Percentiles rank a stretch among this genome's conserved stretches.
These are phyloP conservation scores for Copsychus sechellarum DNA, from an alignment of 2,113 vertebrate genomes.

Conservation along the genomic window DNA sequence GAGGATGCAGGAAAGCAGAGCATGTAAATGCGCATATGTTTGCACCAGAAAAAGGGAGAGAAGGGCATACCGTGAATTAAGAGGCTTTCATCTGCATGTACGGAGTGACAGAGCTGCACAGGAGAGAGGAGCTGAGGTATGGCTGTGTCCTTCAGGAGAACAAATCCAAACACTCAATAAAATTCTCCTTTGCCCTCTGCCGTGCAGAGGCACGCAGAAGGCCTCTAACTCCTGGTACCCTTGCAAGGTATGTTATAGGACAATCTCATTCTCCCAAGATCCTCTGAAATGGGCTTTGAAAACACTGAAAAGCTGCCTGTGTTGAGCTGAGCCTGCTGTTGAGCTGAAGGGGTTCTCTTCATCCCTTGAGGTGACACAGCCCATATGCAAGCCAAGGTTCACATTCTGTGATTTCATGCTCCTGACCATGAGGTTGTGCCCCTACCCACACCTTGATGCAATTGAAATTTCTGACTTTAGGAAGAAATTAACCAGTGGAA, in stretches of 20 bases:
- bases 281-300: not conserved
- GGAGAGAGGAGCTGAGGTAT: not conserved
- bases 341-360: not conserved
- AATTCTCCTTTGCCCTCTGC: not conserved
- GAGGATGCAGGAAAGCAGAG: slow-evolving; percentile 23
- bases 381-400: not conserved
- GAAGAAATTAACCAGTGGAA: not conserved
- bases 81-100: not conserved
- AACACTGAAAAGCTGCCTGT: not conserved
- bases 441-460: not conserved
- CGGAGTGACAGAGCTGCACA: not conserved
- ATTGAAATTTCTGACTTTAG: not conserved
- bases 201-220: not conserved
- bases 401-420: not conserved
- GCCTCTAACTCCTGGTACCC: not conserved
- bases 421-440: accelerated
- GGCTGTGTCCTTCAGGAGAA: not conserved
- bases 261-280: not conserved
- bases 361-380: accelerated
- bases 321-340: not conserved
- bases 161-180: not conserved
- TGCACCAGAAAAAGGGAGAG: slow-evolving; percentile 1
- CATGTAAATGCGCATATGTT: slow-evolving; percentile 26
- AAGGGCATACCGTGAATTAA: not conserved
- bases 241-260: not conserved